Percentiles rank a stretch among this genome's conserved stretches.
Evolutionary conservation across 1,140 invertebrate species (phyloP).

Genomic region (Bathynomus jamesi): DNA sequence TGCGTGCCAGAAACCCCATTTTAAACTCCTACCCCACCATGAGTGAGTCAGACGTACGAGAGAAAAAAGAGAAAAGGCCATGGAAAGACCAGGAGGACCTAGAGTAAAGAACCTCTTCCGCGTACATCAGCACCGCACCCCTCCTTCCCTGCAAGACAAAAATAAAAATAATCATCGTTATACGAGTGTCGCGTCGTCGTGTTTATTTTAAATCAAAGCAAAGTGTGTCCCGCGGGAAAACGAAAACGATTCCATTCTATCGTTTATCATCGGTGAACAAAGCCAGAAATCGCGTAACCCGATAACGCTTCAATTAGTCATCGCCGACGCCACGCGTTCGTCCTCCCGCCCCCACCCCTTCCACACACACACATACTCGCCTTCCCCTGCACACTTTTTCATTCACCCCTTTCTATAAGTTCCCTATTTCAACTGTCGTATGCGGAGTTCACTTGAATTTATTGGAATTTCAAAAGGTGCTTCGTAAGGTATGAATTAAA

Average conservation of each 20-base stretch:
- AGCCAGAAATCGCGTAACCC: not conserved
- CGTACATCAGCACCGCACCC: too few species aligned
- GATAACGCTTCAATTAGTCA: conserved; percentile 1
- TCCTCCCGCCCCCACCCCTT: too few species aligned
- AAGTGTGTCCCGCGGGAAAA: not conserved
- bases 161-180: not conserved
- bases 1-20: too few species aligned
- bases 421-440: too few species aligned
- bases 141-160: too few species aligned
- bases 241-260: not conserved
- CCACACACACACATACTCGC: too few species aligned
- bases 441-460: too few species aligned
- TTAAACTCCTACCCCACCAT: too few species aligned
- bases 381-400: too few species aligned
- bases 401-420: too few species aligned
- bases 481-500: too few species aligned
- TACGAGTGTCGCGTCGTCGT: not conserved
- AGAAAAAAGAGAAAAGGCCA: not conserved
- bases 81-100: not conserved
- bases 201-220: not conserved
- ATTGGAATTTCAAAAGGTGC: too few species aligned
- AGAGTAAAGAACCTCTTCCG: not conserved
- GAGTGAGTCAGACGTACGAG: not conserved
- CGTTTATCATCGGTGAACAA: not conserved
- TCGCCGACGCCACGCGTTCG: not conserved